Percentiles rank a stretch among this genome's conserved stretches.
Conservation (phyloP, 1,140 invertebrate genomes). For the Ladona fulva region DNA sequence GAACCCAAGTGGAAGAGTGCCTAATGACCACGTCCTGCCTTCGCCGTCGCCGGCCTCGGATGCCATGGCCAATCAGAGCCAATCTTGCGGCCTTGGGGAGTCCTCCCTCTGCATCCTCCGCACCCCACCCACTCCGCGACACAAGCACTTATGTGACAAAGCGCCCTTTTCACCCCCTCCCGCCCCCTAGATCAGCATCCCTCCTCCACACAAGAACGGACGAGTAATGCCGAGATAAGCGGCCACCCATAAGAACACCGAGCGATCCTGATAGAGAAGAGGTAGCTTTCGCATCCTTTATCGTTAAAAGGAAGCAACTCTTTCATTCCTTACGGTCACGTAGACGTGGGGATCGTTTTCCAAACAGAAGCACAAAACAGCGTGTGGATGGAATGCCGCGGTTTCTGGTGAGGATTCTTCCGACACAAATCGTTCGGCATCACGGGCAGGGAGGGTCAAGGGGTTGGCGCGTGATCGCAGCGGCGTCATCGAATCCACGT, state of each 20-base stretch:
- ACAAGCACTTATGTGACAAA: background rate
- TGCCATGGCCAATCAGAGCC: slow-evolving; percentile 1
- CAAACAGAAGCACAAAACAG: too few species aligned
- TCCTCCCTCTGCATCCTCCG: background rate
- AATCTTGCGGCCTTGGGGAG: background rate
- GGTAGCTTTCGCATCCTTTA: too few species aligned
- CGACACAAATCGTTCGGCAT: background rate
- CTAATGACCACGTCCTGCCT: slow-evolving; percentile 6
- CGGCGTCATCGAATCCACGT: background rate
- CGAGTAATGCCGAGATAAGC: background rate
- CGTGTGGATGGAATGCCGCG: too few species aligned
- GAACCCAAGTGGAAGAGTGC: background rate
- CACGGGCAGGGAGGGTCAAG: background rate
- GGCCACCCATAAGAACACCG: background rate
- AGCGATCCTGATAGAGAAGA: background rate
- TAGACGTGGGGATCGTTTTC: too few species aligned
- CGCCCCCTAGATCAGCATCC: background rate
- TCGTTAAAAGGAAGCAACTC: too few species aligned
- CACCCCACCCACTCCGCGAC: slow-evolving; percentile 3
- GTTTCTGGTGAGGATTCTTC: too few species aligned
- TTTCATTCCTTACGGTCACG: too few species aligned
- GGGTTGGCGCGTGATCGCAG: background rate
- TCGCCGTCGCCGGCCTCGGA: background rate
- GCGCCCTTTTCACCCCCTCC: background rate
- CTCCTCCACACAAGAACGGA: background rate